Conservation (phyloP, 2,113 vertebrate species). For the Macrotus californicus region DNA sequence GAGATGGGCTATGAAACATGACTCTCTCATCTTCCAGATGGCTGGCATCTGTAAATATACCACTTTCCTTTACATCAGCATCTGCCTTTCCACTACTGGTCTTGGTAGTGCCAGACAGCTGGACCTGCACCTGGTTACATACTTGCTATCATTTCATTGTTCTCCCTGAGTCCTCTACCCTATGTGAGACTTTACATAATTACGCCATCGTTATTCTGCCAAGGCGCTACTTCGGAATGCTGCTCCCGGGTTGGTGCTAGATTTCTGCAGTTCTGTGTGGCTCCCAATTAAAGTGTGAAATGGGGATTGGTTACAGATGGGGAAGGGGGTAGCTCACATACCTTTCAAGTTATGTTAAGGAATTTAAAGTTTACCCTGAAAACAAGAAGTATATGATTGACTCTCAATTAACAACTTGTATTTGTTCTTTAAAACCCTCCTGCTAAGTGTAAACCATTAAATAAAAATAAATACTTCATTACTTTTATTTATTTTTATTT, state of each 20-base stretch:
- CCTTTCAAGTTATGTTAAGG: not conserved
- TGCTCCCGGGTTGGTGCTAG: not conserved
- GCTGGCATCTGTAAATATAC: too few species aligned
- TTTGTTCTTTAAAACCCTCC: not conserved
- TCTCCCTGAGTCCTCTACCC: not conserved
- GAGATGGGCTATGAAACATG: too few species aligned
- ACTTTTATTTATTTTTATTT: not conserved
- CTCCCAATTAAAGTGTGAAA: not conserved
- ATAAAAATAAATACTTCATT: not conserved
- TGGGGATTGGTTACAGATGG: not conserved
- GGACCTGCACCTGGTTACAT: not conserved
- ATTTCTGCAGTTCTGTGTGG: not conserved
- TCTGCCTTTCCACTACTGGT: too few species aligned
- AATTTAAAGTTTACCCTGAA: slow-evolving; percentile 9
- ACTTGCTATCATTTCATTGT: not conserved
- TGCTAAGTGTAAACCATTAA: not conserved
- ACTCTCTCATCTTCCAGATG: too few species aligned
- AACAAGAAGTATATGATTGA: not conserved
- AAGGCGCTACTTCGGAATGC: not conserved
- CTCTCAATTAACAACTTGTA: not conserved
- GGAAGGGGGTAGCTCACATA: not conserved
- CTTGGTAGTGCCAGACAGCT: too few species aligned
- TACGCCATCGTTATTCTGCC: not conserved
- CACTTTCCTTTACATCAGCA: too few species aligned
- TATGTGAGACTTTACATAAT: not conserved